These are phyloP conservation scores for Hylyphantes graminicola DNA, from an alignment of 1,140 invertebrate genomes.

Conservation along the genomic window DNA sequence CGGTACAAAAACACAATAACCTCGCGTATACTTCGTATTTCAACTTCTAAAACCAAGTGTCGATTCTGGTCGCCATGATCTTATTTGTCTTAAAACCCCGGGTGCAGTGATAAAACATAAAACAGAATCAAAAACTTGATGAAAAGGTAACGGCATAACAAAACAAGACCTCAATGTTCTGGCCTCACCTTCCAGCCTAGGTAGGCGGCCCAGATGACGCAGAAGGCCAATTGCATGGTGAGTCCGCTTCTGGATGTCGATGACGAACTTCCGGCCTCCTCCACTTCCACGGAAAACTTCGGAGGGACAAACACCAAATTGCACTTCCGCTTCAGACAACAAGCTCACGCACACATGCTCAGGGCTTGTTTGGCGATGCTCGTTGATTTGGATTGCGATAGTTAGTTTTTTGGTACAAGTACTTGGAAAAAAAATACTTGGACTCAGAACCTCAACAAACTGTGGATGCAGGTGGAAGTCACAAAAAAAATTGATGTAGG, in stretches of 20 bases:
- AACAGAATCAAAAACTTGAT: conserved; percentile 3
- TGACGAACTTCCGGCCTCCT: conserved; percentile 50
- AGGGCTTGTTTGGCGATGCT: too few species aligned
- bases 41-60: neutral
- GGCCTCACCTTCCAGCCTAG: conserved; percentile 61
- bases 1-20: too few species aligned
- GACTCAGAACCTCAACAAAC: too few species aligned
- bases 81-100: neutral
- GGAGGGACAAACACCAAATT: conserved; percentile 47
- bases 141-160: neutral
- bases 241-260: conserved; percentile 41
- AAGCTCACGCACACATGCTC: neutral
- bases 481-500: too few species aligned
- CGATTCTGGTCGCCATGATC: conserved; percentile 6
- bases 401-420: too few species aligned
- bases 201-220: conserved; percentile 59
- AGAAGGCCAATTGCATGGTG: conserved; percentile 59
- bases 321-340: conserved; percentile 19
- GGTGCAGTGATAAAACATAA: neutral
- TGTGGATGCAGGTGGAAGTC: too few species aligned
- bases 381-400: too few species aligned
- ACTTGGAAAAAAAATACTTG: too few species aligned
- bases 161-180: neutral
- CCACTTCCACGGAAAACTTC: conserved; percentile 53
- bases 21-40: too few species aligned